Conservation (phyloP, 2,113 vertebrate genomes). For the Nibea albiflora region DNA sequence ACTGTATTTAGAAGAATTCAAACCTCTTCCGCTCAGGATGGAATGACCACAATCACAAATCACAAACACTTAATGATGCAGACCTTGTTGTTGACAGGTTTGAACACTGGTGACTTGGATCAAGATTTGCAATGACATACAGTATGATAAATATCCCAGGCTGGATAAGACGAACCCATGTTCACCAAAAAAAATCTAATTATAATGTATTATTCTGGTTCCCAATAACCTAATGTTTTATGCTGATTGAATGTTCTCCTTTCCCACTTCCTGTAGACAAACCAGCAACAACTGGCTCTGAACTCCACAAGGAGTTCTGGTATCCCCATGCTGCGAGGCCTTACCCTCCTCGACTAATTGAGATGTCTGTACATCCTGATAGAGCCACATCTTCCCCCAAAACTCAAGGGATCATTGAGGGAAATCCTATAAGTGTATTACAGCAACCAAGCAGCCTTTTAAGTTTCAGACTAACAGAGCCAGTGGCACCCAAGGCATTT, state of each 20-base stretch:
- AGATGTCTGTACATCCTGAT: conserved; percentile 62
- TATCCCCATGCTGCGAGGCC: conserved; percentile 14
- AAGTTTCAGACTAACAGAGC: conserved; percentile 48
- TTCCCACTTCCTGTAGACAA: conserved; percentile 1
- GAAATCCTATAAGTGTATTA: conserved; percentile 53
- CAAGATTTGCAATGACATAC: too few species aligned
- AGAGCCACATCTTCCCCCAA: conserved; percentile 37
- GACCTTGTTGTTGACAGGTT: too few species aligned
- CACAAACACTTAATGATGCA: too few species aligned
- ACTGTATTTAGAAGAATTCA: too few species aligned
- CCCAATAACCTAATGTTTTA: neutral
- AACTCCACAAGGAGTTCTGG: conserved; percentile 15
- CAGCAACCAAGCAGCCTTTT: conserved; percentile 53
- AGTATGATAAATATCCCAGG: too few species aligned
- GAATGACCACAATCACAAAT: neutral
- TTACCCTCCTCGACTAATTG: conserved; percentile 45
- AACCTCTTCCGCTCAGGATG: neutral
- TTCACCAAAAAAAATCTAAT: neutral
- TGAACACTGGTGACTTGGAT: too few species aligned
- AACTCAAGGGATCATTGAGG: conserved; percentile 32
- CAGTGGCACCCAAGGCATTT: conserved; percentile 31
- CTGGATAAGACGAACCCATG: neutral
- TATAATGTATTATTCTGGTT: neutral
- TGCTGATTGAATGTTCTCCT: conserved; percentile 4
- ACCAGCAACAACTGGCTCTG: conserved; percentile 15